Conservation (phyloP, 2,888 invertebrate species). For the Onthophagus sagittarius region DNA sequence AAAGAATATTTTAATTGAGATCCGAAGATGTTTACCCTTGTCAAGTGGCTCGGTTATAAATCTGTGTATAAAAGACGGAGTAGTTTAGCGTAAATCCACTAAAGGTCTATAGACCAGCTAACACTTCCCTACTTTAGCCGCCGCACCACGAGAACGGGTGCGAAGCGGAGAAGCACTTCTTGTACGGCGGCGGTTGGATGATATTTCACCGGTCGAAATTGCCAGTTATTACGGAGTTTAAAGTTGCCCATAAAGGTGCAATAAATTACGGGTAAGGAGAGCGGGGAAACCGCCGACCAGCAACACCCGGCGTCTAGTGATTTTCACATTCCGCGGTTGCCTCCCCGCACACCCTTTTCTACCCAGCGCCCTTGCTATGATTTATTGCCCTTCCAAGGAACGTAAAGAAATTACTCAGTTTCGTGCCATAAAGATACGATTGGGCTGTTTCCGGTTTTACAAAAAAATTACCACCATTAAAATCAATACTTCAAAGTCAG, state of each 20-base stretch:
- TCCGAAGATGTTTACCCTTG: not conserved
- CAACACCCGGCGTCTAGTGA: not conserved
- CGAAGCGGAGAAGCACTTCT: not conserved
- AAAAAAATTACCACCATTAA: not conserved
- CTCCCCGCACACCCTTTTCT: not conserved
- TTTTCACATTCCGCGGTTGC: not conserved
- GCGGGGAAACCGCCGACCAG: not conserved
- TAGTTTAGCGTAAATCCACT: not conserved
- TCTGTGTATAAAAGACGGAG: not conserved
- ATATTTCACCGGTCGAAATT: conserved; percentile 15
- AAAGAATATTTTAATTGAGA: not conserved
- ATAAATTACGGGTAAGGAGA: conserved; percentile 18
- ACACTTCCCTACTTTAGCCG: not conserved
- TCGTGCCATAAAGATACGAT: not conserved
- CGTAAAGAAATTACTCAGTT: not conserved
- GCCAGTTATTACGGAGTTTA: conserved; percentile 20
- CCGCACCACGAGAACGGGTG: not conserved
- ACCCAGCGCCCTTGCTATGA: not conserved
- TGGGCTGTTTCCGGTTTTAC: not conserved
- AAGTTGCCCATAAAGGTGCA: conserved; percentile 18
- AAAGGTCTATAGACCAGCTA: not conserved
- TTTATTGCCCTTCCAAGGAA: not conserved
- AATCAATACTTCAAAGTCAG: not conserved
- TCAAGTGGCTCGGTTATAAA: not conserved
- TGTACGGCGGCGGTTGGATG: conserved; percentile 1